Evolutionary conservation across 2,888 invertebrate genomes (phyloP).

Genomic region (Scaptomyza caliginosa): DNA sequence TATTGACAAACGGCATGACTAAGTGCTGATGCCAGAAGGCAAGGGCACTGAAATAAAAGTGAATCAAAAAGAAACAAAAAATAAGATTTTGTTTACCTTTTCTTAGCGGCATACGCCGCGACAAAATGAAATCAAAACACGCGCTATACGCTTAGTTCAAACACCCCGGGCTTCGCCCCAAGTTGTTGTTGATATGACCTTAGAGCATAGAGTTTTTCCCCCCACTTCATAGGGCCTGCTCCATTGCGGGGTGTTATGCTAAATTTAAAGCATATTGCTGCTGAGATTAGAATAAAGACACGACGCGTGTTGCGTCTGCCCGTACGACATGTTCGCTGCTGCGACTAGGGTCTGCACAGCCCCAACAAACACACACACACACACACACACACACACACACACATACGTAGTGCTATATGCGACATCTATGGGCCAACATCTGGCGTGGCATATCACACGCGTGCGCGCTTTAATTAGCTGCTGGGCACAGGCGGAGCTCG

Average conservation of each 20-base stretch:
- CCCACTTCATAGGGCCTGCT: not conserved
- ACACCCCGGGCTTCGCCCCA: slow-evolving; percentile 50
- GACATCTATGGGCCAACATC: slow-evolving; percentile 62
- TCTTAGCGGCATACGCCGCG: slow-evolving; percentile 48
- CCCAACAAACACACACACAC: not conserved
- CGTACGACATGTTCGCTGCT: slow-evolving; percentile 51
- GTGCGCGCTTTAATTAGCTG: slow-evolving; percentile 75
- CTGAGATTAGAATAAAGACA: slow-evolving; percentile 69
- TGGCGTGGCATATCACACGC: slow-evolving; percentile 75
- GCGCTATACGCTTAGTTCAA: slow-evolving; percentile 52
- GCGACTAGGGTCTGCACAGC: slow-evolving; percentile 29
- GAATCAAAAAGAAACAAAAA: not conserved
- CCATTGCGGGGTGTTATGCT: slow-evolving; percentile 61
- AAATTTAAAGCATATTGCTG: slow-evolving; percentile 75
- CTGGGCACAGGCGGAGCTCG: slow-evolving; percentile 2
- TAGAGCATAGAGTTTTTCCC: slow-evolving; percentile 44
- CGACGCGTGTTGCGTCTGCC: slow-evolving; percentile 49
- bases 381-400: not conserved
- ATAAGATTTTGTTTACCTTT: slow-evolving; percentile 68
- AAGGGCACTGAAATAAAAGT: not conserved
- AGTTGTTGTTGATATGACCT: slow-evolving; percentile 63
- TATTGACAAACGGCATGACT: slow-evolving; percentile 14
- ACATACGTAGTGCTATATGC: slow-evolving; percentile 3
- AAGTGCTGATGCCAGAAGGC: slow-evolving; percentile 36
- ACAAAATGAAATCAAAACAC: slow-evolving; percentile 74